phyloP scores from a whole-genome alignment of 2,113 vertebrate species.

The Microtus montanus region DNA sequence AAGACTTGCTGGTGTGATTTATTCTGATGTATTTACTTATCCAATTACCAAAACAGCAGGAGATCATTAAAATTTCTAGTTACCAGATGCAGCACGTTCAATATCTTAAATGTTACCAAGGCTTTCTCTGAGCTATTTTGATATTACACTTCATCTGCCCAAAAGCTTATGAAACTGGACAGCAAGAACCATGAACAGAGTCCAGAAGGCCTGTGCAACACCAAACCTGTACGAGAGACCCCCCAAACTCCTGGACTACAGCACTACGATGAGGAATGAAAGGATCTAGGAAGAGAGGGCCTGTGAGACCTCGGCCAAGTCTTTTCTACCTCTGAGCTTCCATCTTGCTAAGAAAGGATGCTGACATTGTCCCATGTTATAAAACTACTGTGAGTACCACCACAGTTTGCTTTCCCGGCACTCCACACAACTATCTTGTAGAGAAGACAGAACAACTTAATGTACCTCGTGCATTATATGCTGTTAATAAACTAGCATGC shows the following conservation, averaged over 20 bases:
- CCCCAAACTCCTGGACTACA: conserved; percentile 38
- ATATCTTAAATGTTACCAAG: conserved; percentile 87
- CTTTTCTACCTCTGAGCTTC: not conserved
- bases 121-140: conserved; percentile 85
- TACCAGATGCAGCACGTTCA: conserved; percentile 86
- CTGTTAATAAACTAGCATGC: conserved; percentile 25
- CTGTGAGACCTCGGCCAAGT: not conserved
- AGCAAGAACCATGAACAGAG: conserved; percentile 69
- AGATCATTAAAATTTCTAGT: conserved; percentile 94
- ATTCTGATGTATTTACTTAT: conserved; percentile 97
- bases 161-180: conserved; percentile 75
- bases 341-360: conserved; percentile 30
- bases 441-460: conserved; percentile 27
- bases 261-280: conserved; percentile 21
- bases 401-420: not conserved
- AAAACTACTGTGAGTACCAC: not conserved
- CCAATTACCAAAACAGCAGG: conserved; percentile 99
- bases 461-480: not conserved
- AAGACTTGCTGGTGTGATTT: conserved; percentile 84
- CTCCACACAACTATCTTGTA: not conserved
- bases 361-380: not conserved
- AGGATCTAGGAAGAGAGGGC: conserved; percentile 1
- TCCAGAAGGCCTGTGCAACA: conserved; percentile 54
- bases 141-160: conserved; percentile 83
- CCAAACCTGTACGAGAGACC: conserved; percentile 50